Conservation (phyloP, 2,797 vertebrate species). For the Tenualosa ilisha region DNA sequence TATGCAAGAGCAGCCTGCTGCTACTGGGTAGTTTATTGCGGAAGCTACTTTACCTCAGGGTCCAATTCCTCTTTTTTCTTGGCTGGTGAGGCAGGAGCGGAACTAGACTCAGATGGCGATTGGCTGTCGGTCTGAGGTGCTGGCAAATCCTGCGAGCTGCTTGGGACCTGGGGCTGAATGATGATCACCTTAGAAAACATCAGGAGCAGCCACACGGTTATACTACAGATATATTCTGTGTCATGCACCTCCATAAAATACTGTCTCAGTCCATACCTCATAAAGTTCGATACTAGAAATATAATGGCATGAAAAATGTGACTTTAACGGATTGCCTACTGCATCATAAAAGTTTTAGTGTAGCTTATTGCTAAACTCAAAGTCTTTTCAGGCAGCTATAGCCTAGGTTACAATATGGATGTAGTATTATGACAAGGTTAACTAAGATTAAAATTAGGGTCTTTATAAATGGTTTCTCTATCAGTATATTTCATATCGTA, state of each 20-base stretch:
- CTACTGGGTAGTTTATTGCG: neutral
- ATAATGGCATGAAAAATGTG: neutral
- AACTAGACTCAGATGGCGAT: slow-evolving; percentile 71
- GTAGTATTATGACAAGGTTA: slow-evolving; percentile 10
- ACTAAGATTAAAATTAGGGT: slow-evolving; percentile 15
- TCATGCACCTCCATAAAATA: neutral
- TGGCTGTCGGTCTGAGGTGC: slow-evolving; percentile 75
- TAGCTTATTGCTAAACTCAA: neutral
- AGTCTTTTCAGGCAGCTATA: neutral
- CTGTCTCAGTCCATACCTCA: neutral
- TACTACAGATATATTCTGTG: neutral
- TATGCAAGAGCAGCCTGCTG: neutral
- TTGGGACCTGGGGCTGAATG: slow-evolving; percentile 88
- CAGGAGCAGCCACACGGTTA: neutral
- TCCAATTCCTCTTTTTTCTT: slow-evolving; percentile 85
- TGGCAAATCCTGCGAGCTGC: slow-evolving; percentile 73
- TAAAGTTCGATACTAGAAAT: neutral
- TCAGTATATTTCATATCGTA: neutral
- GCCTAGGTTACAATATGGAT: neutral
- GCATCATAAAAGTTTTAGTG: neutral
- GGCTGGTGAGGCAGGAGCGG: slow-evolving; percentile 74
- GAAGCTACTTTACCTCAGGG: slow-evolving; percentile 81
- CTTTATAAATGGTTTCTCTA: neutral
- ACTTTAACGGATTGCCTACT: neutral
- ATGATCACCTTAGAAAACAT: slow-evolving; percentile 86